These are phyloP conservation scores for Brachionus koreanus DNA, from an alignment of 1,140 invertebrate species.

Conservation along the genomic window DNA sequence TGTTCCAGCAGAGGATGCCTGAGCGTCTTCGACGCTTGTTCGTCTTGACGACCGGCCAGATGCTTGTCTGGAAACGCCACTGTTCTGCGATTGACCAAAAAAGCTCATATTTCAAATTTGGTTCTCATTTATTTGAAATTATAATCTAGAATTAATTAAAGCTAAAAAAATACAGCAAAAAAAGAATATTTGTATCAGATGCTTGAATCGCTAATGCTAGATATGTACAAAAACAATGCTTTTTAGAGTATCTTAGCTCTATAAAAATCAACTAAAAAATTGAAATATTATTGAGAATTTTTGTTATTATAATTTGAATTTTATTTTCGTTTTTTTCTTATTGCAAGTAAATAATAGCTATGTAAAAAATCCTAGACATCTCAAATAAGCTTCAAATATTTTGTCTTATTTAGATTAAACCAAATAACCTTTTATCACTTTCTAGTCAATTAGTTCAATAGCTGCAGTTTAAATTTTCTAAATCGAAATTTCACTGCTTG, in stretches of 20 bases:
- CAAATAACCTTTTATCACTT: neutral
- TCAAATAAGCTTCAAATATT: constrained; percentile 6
- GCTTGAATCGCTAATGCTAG: neutral
- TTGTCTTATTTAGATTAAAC: constrained; percentile 3
- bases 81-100: constrained; percentile 1
- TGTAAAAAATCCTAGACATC: constrained; percentile 11
- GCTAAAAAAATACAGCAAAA: neutral
- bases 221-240: neutral
- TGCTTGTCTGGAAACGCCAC: neutral
- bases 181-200: neutral
- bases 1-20: neutral
- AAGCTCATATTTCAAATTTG: neutral
- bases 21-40: neutral
- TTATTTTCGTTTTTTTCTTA: neutral
- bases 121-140: constrained; percentile 1
- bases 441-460: neutral
- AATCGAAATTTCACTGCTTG: no score
- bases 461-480: neutral
- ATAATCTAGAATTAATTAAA: neutral
- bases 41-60: neutral
- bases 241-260: neutral
- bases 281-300: constrained; percentile 30
- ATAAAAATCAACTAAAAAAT: neutral
- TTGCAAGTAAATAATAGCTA: neutral
- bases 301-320: constrained; percentile 37